Evolutionary conservation across 2,888 invertebrate species (phyloP), one percentile per base, ranked within the genome.

Genomic region (Parnassius glacialis): DNA sequence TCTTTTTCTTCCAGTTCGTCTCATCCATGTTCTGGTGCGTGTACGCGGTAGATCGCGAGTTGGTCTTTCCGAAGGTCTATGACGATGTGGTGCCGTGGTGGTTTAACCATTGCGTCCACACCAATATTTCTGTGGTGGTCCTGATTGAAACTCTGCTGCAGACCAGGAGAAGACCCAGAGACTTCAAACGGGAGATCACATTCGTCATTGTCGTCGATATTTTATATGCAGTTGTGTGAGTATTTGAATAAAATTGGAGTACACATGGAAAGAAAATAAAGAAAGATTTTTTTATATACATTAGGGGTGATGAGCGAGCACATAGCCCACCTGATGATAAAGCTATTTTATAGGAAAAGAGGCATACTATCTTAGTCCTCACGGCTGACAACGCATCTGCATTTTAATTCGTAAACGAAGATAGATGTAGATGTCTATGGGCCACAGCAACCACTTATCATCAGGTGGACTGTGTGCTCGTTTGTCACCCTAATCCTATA

Each of bases 81-180:
- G 93, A 93, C 69, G 72, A 77, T 57, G 81, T 93, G 12, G 84
- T 93, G 0, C 93, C 93, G 0, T 83, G 85, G 79, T 93, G 93
- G 92, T 85, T 93, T 73, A 94, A 93, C 80, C 93, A 93, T 67
- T 90, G 92, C 64, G 86, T 93, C 43, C 94, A 94, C 75, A 92
- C 93, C 0, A 88, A 90, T 70, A 93, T 93, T 55, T 67, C 88
- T 0, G 73, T 92, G 0, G 84, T 93, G 13, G 70, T 93, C 2
- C 64, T 89, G 3, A 66, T 92, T 2, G 93, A 93, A 67, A 84
- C 92, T 0, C 34, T 90, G 0, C 81, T 91, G n/a, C 83, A 83
- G 52, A 69, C 85, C 0, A 73, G 89, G 45, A 72, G 87, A 53
- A 59, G 79, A 0, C 85, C 90, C 0, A 73, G 77, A 0, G 71